Percentiles rank a stretch among this genome's conserved stretches.
phyloP scores from a whole-genome alignment of 1,140 invertebrate species.

The Calliopsis andreniformis region DNA sequence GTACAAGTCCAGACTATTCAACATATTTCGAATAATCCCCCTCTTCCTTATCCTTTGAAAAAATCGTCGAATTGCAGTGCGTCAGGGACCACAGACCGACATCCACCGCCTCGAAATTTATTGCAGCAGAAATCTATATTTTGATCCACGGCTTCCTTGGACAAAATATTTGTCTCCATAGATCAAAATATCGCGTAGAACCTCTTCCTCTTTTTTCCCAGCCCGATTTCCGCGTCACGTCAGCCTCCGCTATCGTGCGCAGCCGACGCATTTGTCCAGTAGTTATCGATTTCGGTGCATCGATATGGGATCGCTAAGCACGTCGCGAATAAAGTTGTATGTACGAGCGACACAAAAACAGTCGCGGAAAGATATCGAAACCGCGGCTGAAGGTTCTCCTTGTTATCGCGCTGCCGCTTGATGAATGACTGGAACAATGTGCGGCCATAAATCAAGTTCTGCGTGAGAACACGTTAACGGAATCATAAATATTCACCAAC shows the following conservation, averaged over 20 bases:
- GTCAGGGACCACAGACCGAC: too few relatives aligned
- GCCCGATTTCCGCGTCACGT: not conserved
- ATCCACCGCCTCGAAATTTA: too few relatives aligned
- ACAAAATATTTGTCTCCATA: not conserved
- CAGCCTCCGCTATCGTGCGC: not conserved
- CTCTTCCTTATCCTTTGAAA: too few relatives aligned
- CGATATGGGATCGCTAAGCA: constrained; percentile 4
- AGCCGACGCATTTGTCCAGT: constrained; percentile 1
- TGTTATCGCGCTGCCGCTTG: constrained; percentile 32
- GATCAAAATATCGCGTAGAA: not conserved
- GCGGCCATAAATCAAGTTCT: constrained; percentile 31
- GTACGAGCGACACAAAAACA: not conserved
- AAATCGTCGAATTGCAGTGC: too few relatives aligned
- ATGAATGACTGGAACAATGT: constrained; percentile 39
- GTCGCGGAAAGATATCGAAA: not conserved
- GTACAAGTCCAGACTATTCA: too few relatives aligned
- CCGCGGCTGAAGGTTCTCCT: not conserved
- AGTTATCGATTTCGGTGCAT: constrained; percentile 22
- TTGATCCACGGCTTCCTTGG: not conserved
- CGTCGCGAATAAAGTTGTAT: constrained; percentile 6
- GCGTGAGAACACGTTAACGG: constrained; percentile 34
- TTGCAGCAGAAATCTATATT: constrained; percentile 1
- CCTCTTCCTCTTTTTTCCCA: too few relatives aligned
- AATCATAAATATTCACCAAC: constrained; percentile 44
- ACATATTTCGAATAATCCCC: too few relatives aligned